Evolutionary conservation across 2,888 invertebrate species (phyloP).

Genomic region (Ophonus ardosiacus): DNA sequence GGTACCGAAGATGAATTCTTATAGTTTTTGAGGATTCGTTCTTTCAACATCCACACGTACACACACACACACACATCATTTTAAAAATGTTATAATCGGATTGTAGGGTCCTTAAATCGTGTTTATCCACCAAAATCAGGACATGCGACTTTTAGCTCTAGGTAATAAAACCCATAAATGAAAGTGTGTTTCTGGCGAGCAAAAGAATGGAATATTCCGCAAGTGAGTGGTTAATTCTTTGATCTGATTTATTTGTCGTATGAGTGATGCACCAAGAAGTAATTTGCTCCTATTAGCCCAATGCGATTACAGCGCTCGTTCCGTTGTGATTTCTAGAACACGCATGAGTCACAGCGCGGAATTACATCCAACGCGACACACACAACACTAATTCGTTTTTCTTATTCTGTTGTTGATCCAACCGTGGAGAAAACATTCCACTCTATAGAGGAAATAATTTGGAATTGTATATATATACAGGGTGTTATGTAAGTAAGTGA

Average conservation of each 20-base stretch:
- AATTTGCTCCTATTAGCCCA: conserved; percentile 43
- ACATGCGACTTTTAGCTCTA: too few relatives aligned
- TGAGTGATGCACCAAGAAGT: conserved; percentile 1
- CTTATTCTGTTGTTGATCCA: background rate
- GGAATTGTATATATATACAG: too few relatives aligned
- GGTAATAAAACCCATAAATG: too few relatives aligned
- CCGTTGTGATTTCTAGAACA: conserved; percentile 8
- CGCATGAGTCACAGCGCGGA: background rate
- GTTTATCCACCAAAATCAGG: too few relatives aligned
- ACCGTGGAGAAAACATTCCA: background rate
- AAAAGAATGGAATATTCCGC: conserved; percentile 28
- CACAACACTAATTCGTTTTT: background rate
- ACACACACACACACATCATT: too few relatives aligned
- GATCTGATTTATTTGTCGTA: conserved; percentile 38
- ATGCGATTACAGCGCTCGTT: conserved; percentile 3
- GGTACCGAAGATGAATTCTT: too few relatives aligned
- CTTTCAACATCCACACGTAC: too few relatives aligned
- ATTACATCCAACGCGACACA: background rate
- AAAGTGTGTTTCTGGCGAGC: too few relatives aligned
- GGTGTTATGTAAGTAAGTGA: too few relatives aligned
- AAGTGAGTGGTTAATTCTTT: background rate
- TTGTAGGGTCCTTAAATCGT: too few relatives aligned
- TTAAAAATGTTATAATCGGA: too few relatives aligned
- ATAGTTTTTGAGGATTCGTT: too few relatives aligned
- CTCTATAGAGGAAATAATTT: background rate